phyloP scores from a whole-genome alignment of 2,888 invertebrate genomes.

The Isoperla grammatica region DNA sequence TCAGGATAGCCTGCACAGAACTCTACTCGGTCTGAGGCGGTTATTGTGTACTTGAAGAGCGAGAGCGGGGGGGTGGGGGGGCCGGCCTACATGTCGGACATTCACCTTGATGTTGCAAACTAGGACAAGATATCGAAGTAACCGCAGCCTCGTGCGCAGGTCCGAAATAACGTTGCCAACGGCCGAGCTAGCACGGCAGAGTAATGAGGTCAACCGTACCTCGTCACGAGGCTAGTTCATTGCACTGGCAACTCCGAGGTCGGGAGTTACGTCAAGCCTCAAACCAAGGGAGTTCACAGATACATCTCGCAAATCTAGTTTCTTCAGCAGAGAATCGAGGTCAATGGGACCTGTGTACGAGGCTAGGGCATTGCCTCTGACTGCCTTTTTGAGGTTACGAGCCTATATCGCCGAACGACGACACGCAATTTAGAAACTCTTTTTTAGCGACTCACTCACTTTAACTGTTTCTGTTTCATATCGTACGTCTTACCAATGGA shows the following conservation, averaged over 20 bases:
- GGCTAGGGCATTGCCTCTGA: slow-evolving; percentile 47
- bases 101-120: slow-evolving; percentile 39
- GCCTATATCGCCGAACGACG: slow-evolving; percentile 14
- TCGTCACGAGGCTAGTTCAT: slow-evolving; percentile 27
- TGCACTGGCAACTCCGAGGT: slow-evolving; percentile 39
- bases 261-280: slow-evolving; percentile 35
- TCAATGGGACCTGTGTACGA: slow-evolving; percentile 41
- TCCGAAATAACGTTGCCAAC: background rate
- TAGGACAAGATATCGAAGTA: slow-evolving; percentile 27
- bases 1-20: slow-evolving; percentile 19
- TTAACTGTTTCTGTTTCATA: no score
- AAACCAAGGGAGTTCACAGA: slow-evolving; percentile 12
- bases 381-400: slow-evolving; percentile 45
- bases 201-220: slow-evolving; percentile 21
- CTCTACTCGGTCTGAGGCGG: background rate
- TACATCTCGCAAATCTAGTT: background rate
- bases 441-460: slow-evolving; percentile 9
- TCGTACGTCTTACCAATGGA: no score
- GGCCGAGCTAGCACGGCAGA: background rate
- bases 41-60: slow-evolving; percentile 3
- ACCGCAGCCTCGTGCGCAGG: slow-evolving; percentile 20
- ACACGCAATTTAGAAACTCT: slow-evolving; percentile 12
- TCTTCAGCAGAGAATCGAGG: slow-evolving; percentile 40
- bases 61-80: slow-evolving; percentile 6
- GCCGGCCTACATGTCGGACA: slow-evolving; percentile 35